Evolutionary conservation across 2,797 vertebrate species (phyloP).

Genomic region (Anas bernieri): DNA sequence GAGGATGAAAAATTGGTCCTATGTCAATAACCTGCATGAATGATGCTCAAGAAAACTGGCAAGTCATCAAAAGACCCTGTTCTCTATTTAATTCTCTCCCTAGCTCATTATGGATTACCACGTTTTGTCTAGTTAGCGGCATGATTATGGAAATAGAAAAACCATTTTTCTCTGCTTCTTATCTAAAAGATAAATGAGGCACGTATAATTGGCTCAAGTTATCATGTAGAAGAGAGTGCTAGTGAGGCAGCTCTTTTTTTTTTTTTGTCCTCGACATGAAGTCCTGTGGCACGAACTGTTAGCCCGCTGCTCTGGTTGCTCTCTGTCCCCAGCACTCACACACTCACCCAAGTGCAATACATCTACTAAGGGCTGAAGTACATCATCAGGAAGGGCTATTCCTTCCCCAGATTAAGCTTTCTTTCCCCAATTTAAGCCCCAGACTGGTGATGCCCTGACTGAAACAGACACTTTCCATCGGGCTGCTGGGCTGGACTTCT

Average conservation of each 20-base stretch:
- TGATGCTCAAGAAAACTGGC: slow-evolving; percentile 60
- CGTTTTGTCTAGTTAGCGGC: slow-evolving; percentile 70
- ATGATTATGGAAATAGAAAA: slow-evolving; percentile 65
- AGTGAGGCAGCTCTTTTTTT: not conserved
- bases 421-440: not conserved
- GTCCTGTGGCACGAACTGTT: not conserved
- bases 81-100: slow-evolving; percentile 72
- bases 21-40: slow-evolving; percentile 69
- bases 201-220: slow-evolving; percentile 54
- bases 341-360: not conserved
- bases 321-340: not conserved
- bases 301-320: not conserved
- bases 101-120: slow-evolving; percentile 75
- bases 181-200: slow-evolving; percentile 68
- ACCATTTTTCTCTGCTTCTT: slow-evolving; percentile 48
- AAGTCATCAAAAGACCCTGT: slow-evolving; percentile 65
- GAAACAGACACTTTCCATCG: not conserved
- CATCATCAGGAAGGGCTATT: not conserved
- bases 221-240: slow-evolving; percentile 41
- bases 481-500: not conserved
- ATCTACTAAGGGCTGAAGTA: not conserved
- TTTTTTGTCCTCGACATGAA: not conserved
- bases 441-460: not conserved
- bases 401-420: accelerated
- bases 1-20: slow-evolving; percentile 44